Percentiles rank a stretch among this genome's conserved stretches.
These are phyloP conservation scores for Steinernema khuongi DNA, from an alignment of 1,140 invertebrate species.

Conservation along the genomic window DNA sequence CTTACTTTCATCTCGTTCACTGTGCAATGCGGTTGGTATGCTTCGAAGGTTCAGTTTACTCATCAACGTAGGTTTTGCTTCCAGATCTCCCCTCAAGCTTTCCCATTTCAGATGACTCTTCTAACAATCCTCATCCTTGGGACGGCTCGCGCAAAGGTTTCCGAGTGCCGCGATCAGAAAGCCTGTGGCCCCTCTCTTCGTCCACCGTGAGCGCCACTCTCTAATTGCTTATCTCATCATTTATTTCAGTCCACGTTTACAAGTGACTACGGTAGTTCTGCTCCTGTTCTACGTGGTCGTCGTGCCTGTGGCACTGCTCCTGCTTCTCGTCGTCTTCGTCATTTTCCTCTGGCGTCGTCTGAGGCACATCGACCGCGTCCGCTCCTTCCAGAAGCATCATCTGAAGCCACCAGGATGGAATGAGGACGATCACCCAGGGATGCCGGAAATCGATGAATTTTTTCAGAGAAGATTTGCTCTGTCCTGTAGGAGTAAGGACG, in stretches of 20 bases:
- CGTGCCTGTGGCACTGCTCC: background rate
- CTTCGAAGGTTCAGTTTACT: background rate
- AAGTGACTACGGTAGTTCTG: background rate
- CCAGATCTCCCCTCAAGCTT: background rate
- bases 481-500: too few species aligned
- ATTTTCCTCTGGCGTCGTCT: background rate
- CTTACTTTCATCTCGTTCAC: background rate
- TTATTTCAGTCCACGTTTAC: background rate
- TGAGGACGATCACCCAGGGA: background rate
- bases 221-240: background rate
- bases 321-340: background rate
- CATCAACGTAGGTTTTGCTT: background rate
- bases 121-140: background rate
- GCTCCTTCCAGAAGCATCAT: background rate
- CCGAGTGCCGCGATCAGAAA: too few species aligned
- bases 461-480: background rate
- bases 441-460: background rate
- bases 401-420: background rate
- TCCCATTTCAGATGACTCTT: background rate
- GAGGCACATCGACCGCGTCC: background rate
- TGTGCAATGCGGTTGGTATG: background rate
- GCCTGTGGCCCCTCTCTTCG: too few species aligned
- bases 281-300: background rate
- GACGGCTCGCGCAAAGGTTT: background rate
- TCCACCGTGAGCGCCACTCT: background rate